Evolutionary conservation across 2,888 invertebrate genomes (phyloP), one percentile per base, ranked within the genome.

Genomic region (Frankliniella fusca): DNA sequence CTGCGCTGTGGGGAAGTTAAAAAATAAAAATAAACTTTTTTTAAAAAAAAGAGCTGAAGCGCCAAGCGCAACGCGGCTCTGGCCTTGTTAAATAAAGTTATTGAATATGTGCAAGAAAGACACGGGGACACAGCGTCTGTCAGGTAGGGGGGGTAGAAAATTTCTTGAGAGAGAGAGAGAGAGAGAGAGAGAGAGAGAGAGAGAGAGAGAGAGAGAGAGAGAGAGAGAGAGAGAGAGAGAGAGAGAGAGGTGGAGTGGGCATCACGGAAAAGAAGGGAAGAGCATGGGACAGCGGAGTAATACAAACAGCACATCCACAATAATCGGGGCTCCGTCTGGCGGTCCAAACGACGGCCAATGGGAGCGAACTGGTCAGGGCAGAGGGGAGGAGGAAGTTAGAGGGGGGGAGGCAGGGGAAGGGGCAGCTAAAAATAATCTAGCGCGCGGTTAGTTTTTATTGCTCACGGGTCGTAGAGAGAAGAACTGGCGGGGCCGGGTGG

Each of bases 391-490:
- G 38, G 38, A 38, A 5, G 38, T 38, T 38, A 38, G 38, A 38
- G 27, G 23, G 8, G 70, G 70, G n/a, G 65, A 20, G 23, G 54
- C 54, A 23, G 70, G 9, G 70, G 20, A 18, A 18, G 15, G 54
- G 54, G 54, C 54, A 61, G 27, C 12, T 76, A 23, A 76, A n/a
- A 76, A 76, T 76, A 76, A 70, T 70, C 70, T 54, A 12, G 54
- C 54, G 12, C 27, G 70, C 70, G 70, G 70, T 76, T 12, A 76
- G 70, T 76, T 76, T 76, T 76, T 76, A 76, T 54, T 76, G 70
- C 61, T n/a, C 15, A 20, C 18, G 23, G 11, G 70, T 76, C 70
- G 70, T 76, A 27, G 27, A 61, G 61, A 61, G 61, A n/a, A 61
- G 61, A 5, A 8, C 18, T 18, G 18, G 61, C 7, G n/a, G 15